Evolutionary conservation across 2,113 vertebrate species (phyloP).

Genomic region (Fukomys damarensis): DNA sequence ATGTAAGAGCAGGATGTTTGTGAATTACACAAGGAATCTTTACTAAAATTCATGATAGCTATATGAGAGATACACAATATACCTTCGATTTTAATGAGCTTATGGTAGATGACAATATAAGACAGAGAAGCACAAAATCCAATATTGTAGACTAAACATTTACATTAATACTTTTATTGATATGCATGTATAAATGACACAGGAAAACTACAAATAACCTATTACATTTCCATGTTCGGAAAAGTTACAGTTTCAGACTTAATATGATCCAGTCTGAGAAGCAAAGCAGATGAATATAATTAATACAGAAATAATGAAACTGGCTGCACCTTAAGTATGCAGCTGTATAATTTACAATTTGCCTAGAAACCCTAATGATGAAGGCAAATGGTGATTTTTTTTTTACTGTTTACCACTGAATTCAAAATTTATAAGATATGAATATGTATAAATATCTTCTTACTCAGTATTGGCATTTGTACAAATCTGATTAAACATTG

Average conservation of each 20-base stretch:
- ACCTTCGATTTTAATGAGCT: not conserved
- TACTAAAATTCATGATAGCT: not conserved
- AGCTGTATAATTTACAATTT: constrained; percentile 25
- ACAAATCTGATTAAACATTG: constrained; percentile 10
- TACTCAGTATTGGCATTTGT: constrained; percentile 8
- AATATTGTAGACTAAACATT: not conserved
- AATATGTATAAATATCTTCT: constrained; percentile 10
- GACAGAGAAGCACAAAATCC: not conserved
- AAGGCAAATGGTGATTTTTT: not conserved
- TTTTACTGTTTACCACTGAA: constrained; percentile 8
- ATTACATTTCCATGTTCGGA: constrained; percentile 3
- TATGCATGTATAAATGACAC: not conserved
- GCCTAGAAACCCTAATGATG: not conserved
- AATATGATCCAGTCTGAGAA: not conserved
- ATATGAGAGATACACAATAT: not conserved
- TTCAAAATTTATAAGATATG: not conserved
- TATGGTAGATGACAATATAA: not conserved
- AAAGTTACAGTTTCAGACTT: constrained; percentile 38
- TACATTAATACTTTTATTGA: not conserved
- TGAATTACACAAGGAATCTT: not conserved
- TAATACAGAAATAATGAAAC: constrained; percentile 55
- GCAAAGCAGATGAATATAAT: constrained; percentile 61
- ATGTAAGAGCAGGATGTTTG: not conserved
- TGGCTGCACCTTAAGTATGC: constrained; percentile 10
- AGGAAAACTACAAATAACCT: not conserved